Conservation (phyloP, 2,888 invertebrate species). For the Drosophila greeni region DNA sequence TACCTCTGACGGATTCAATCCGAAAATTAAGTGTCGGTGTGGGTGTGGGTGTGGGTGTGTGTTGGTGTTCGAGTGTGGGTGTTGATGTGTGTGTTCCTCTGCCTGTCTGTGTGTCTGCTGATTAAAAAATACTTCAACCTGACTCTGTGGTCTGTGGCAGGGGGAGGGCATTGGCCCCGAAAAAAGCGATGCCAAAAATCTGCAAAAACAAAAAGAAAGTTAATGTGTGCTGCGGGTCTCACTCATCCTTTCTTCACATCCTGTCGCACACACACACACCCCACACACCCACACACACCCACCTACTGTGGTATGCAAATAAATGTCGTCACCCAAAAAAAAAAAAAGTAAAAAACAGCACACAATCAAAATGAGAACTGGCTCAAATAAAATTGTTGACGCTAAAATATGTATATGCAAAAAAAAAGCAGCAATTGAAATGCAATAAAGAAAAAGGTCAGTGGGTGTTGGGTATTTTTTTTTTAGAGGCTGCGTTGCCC, state of each 20-base stretch:
- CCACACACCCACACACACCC: not conserved
- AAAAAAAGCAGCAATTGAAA: constrained; percentile 24
- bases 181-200: constrained; percentile 35
- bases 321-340: constrained; percentile 36
- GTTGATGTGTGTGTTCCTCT: no score
- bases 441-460: constrained; percentile 28
- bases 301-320: constrained; percentile 52
- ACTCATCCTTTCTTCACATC: not conserved
- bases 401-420: constrained; percentile 36
- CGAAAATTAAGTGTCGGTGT: constrained; percentile 1
- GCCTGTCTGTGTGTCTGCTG: constrained; percentile 26
- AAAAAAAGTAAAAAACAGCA: not conserved
- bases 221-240: constrained; percentile 13
- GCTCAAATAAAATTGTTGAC: constrained; percentile 36
- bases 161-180: not conserved
- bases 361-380: constrained; percentile 2
- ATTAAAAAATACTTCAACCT: constrained; percentile 37
- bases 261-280: no score
- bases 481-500: not conserved
- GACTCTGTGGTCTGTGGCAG: constrained; percentile 25
- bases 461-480: constrained; percentile 12
- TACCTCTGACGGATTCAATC: constrained; percentile 3
- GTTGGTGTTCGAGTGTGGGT: no score
- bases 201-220: constrained; percentile 21
- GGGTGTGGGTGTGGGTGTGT: not conserved